A percentile compares a stretch with the other conserved stretches of the same genome.
phyloP scores from a whole-genome alignment of 2,113 vertebrate species.

The cat (Felis catus) region DNA sequence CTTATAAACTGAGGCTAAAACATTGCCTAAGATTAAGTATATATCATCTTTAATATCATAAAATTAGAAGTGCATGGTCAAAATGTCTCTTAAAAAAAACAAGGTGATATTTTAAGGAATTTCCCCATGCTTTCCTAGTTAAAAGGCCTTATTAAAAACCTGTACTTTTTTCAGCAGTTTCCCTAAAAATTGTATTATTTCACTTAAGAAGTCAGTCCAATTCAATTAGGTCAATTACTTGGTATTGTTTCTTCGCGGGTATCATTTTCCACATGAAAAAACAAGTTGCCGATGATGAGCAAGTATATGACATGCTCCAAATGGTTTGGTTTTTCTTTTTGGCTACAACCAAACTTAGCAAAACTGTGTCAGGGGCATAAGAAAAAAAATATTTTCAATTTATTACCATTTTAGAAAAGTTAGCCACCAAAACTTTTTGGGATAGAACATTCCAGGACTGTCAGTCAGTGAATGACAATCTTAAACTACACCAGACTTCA shows the following conservation, averaged over 20 bases:
- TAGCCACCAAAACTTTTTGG: not conserved
- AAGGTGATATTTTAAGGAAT: not conserved
- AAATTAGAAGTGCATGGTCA: not conserved
- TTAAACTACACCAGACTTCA: not conserved
- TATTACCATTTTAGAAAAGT: conserved; percentile 11
- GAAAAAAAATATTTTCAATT: conserved; percentile 41
- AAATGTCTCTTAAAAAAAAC: not conserved
- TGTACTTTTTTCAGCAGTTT: not conserved
- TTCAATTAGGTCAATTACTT: not conserved
- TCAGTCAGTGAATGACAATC: not conserved
- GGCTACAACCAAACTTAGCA: not conserved
- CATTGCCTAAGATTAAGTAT: not conserved
- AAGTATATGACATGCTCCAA: not conserved
- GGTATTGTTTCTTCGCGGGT: not conserved
- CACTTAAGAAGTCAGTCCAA: not conserved
- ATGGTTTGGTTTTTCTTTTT: not conserved
- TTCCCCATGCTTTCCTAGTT: not conserved
- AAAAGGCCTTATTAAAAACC: not conserved
- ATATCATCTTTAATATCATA: not conserved
- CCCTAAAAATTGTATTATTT: not conserved
- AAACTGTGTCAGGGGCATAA: not conserved
- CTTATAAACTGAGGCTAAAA: not conserved
- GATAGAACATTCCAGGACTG: not conserved
- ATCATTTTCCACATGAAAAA: not conserved
- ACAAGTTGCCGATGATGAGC: not conserved